These are phyloP conservation scores for Eupelmus urozonus DNA, from an alignment of 2,888 invertebrate species.

Conservation along the genomic window DNA sequence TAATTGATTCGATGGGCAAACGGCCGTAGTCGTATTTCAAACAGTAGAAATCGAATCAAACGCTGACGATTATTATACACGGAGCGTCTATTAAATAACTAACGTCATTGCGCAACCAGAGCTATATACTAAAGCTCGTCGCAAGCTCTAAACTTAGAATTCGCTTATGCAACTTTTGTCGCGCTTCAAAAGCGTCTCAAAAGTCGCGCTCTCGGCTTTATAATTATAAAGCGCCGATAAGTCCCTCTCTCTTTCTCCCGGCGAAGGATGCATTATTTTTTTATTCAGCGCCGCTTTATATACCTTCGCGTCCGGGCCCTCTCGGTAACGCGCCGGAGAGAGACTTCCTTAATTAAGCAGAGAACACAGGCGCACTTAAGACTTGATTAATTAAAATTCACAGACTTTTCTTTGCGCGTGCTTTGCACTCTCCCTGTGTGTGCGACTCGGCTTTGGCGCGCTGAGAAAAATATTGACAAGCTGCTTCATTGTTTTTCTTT, in stretches of 20 bases:
- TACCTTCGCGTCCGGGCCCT: neutral
- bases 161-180: too few relatives aligned
- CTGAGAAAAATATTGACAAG: constrained; percentile 31
- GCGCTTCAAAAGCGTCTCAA: constrained; percentile 12
- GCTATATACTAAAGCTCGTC: too few relatives aligned
- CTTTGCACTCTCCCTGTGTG: too few relatives aligned
- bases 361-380: neutral
- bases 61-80: too few relatives aligned
- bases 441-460: neutral
- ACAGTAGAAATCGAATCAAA: too few relatives aligned
- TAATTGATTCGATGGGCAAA: too few relatives aligned
- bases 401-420: constrained; percentile 5
- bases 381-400: constrained; percentile 35
- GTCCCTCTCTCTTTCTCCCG: too few relatives aligned
- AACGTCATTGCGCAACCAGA: too few relatives aligned
- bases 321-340: constrained; percentile 3
- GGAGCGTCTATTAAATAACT: too few relatives aligned
- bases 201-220: neutral
- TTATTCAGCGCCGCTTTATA: neutral
- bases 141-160: too few relatives aligned
- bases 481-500: too few relatives aligned
- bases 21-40: too few relatives aligned
- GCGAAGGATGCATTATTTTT: constrained; percentile 13
- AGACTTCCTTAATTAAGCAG: constrained; percentile 26
- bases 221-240: neutral